Evolutionary conservation across 2,888 invertebrate genomes (phyloP).

Genomic region (Drosophila testacea): DNA sequence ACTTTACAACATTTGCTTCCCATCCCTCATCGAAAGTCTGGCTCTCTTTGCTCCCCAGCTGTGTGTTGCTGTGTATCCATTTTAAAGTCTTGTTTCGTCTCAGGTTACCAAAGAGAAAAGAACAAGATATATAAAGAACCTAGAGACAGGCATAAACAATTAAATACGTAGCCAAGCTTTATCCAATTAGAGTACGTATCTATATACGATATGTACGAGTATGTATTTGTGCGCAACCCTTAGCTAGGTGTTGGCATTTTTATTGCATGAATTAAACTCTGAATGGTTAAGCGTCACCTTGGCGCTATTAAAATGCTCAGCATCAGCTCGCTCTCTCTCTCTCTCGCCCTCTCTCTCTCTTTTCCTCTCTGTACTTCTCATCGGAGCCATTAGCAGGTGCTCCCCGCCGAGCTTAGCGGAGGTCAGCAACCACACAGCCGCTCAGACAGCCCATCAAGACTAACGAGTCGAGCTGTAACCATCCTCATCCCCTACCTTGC

Average conservation of each 20-base stretch:
- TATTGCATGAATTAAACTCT: conserved; percentile 81
- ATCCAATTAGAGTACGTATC: conserved; percentile 60
- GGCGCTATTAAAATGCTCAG: conserved; percentile 71
- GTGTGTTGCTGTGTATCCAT: conserved; percentile 61
- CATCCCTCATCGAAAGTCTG: neutral
- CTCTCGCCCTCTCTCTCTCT: neutral
- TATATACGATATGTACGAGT: conserved; percentile 2
- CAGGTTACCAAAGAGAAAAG: conserved; percentile 38
- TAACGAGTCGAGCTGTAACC: conserved; percentile 54
- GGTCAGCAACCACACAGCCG: conserved; percentile 34
- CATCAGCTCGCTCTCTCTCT: conserved; percentile 1
- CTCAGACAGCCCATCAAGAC: conserved; percentile 69
- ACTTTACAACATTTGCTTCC: conserved; percentile 21
- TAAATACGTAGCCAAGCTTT: conserved; percentile 62
- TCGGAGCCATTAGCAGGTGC: conserved; percentile 63
- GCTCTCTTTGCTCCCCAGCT: neutral
- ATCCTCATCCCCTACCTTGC: conserved; percentile 1
- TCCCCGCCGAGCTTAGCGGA: conserved; percentile 36
- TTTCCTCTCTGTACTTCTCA: neutral
- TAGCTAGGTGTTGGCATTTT: conserved; percentile 62
- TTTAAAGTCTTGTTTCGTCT: conserved; percentile 50
- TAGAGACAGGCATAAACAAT: conserved; percentile 66
- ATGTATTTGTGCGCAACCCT: conserved; percentile 29
- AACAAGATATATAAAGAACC: neutral
- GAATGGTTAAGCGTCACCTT: conserved; percentile 80